Conservation (phyloP, 1,140 invertebrate genomes). For the Drosophila nikananu region DNA sequence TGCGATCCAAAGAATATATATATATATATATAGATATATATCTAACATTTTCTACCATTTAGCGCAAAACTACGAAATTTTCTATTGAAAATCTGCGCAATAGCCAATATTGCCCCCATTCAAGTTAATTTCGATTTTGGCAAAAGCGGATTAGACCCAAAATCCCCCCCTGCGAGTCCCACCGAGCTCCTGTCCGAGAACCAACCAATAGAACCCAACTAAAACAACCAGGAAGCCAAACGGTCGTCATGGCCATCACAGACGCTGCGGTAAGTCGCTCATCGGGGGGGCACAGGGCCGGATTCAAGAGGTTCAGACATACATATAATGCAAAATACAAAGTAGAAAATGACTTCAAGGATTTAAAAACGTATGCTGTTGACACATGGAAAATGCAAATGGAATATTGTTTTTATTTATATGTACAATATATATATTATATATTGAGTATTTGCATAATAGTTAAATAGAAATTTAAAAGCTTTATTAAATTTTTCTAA, state of each 20-base stretch:
- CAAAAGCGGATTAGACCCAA: slow-evolving; percentile 47
- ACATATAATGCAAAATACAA: neutral
- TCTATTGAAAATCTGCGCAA: slow-evolving; percentile 41
- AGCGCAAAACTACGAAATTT: slow-evolving; percentile 30
- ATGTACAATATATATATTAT: too few species aligned
- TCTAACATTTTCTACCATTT: slow-evolving; percentile 38
- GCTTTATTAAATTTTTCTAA: neutral
- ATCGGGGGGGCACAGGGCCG: slow-evolving; percentile 19
- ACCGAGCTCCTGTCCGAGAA: neutral
- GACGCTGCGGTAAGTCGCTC: slow-evolving; percentile 42
- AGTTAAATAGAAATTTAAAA: too few species aligned
- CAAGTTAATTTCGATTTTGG: slow-evolving; percentile 51
- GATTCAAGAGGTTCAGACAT: slow-evolving; percentile 11
- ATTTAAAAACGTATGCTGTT: neutral
- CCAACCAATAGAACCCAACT: slow-evolving; percentile 2
- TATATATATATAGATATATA: slow-evolving; percentile 20
- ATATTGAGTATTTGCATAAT: neutral
- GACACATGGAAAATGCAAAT: neutral
- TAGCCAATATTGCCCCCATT: slow-evolving; percentile 32
- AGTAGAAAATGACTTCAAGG: slow-evolving; percentile 1
- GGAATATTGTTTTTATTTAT: neutral
- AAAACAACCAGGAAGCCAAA: slow-evolving; percentile 35
- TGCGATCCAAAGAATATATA: slow-evolving; percentile 31
- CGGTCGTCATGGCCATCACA: slow-evolving; percentile 49
- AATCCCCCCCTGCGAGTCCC: neutral